Evolutionary conservation across 2,113 vertebrate species (phyloP), one percentile per base, ranked within the genome.

Genomic region (Tonatia bakeri): DNA sequence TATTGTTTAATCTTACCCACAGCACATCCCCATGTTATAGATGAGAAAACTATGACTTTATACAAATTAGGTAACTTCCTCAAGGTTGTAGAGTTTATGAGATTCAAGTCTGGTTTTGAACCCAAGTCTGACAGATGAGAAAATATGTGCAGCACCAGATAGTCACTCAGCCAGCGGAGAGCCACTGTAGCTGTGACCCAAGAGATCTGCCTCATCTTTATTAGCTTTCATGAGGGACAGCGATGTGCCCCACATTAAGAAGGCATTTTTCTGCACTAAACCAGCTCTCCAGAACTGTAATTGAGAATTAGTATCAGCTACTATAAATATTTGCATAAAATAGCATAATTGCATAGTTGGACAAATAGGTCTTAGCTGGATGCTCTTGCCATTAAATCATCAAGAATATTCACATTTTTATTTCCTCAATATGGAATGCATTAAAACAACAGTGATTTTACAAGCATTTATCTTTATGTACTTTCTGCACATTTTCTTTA

Each of bases 391-490:
- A 81, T 96, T 97, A 98, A 98, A 96, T 97, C 96, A 97, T 96
- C 80, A 85, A 84, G 93, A 96, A 93, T 97, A 96, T 94, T 97
- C 96, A 93, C 95, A 54, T 96, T 98, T 97, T 98, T 97, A 98
- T 97, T 95, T 96, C 96, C 93, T 92, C 95, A 97, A 94, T 97
- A 94, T 96, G 97, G 95, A 90, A 94, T 87, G 90, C 95, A 96
- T 97, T 88, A 97, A 97, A 97, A 93, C 93, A 61, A 72, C 95
- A 97, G 65, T 87, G 90, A 90, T 80, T 97, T 97, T 97, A 97
- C 72, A 96, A 96, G 96, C 97, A 88, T 94, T 92, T 98, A 98
- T 98, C 97, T 98, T 97, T 97, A 97, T 96, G 96, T 92, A 97
- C 97, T 98, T 96, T 98, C 97, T 94, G 92, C 96, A 98, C 97